These are phyloP conservation scores for Pungitius pungitius DNA, from an alignment of 2,113 vertebrate genomes.

Conservation along the genomic window DNA sequence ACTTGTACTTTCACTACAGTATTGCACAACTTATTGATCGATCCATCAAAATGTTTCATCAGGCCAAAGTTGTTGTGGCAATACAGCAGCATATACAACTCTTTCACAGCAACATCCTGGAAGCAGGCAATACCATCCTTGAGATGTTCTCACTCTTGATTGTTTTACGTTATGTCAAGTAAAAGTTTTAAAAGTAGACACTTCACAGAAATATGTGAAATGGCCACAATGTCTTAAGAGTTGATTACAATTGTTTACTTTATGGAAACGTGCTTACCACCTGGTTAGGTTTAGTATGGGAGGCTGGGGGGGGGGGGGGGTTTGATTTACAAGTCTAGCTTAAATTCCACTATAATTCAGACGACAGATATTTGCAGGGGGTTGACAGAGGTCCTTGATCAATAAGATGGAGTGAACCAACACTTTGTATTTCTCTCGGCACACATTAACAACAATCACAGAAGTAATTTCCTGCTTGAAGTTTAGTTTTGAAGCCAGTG, in stretches of 20 bases:
- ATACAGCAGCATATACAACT: neutral
- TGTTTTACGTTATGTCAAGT: neutral
- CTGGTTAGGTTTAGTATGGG: neutral
- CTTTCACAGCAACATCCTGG: neutral
- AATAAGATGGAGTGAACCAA: conserved; percentile 27
- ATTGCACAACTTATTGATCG: conserved; percentile 2
- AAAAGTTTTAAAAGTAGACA: neutral
- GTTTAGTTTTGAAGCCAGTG: conserved; percentile 19
- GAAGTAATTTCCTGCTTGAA: conserved; percentile 38
- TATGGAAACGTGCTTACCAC: neutral
- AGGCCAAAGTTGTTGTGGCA: neutral
- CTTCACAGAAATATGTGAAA: neutral
- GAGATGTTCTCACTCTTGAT: neutral
- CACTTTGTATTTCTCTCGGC: no score
- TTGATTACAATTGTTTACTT: neutral
- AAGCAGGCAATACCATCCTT: neutral
- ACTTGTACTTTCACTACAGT: neutral
- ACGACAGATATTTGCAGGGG: conserved; percentile 14
- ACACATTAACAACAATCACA: no score
- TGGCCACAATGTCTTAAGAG: neutral
- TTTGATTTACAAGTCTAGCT: conserved; percentile 27
- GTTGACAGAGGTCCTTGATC: conserved; percentile 26
- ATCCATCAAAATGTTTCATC: conserved; percentile 2
- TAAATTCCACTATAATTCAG: conserved; percentile 15
- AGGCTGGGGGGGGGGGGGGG: neutral